Percentiles rank a stretch among this genome's conserved stretches.
phyloP scores from a whole-genome alignment of 2,888 invertebrate species.

The Emmelina monodactyla region DNA sequence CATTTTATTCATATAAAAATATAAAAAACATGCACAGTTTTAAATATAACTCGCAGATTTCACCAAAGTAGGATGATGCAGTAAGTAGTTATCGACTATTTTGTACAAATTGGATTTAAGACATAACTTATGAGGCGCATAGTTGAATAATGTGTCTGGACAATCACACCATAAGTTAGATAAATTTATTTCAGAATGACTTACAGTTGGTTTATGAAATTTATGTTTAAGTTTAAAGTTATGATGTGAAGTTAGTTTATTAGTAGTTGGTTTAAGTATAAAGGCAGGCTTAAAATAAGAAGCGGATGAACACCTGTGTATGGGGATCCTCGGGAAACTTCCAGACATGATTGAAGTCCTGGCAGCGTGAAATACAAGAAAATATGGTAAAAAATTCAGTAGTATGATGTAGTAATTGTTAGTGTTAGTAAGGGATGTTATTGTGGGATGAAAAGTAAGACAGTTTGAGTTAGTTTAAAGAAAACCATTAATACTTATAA shows the following conservation, averaged over 20 bases:
- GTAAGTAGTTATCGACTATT: conserved; percentile 35
- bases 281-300: conserved; percentile 16
- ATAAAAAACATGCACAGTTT: conserved; percentile 1
- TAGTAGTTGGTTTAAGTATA: not conserved
- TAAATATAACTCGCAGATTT: conserved; percentile 50
- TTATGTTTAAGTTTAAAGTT: conserved; percentile 12
- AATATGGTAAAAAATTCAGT: conserved; percentile 2
- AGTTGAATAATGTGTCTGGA: conserved; percentile 38
- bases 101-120: conserved; percentile 37
- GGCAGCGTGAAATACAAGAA: conserved; percentile 38
- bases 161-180: conserved; percentile 40
- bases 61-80: conserved; percentile 41
- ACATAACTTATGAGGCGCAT: conserved; percentile 41
- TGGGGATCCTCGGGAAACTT: conserved; percentile 57
- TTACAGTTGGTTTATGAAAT: conserved; percentile 10
- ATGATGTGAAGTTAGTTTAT: no score
- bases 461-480: no score
- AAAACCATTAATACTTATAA: no score
- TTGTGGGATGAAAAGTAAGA: no score
- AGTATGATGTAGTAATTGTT: not conserved
- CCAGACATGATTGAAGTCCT: conserved; percentile 59
- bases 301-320: conserved; percentile 53
- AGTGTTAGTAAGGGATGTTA: no score
- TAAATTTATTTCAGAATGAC: conserved; percentile 26
- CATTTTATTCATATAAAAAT: conserved; percentile 28